phyloP scores from a whole-genome alignment of 2,888 invertebrate genomes.

The Fissipunctia ypsillon region DNA sequence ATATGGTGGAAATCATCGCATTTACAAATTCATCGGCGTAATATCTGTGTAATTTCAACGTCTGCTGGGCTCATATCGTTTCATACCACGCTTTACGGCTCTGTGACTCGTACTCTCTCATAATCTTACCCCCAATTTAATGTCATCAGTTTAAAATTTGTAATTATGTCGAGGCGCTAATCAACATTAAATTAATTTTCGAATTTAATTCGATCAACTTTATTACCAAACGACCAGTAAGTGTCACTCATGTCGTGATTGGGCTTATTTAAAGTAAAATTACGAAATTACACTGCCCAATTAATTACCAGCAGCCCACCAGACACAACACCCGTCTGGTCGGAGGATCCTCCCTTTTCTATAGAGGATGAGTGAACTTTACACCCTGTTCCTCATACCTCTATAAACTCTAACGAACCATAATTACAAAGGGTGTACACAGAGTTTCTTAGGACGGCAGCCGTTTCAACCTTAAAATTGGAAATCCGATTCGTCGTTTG shows the following conservation, averaged over 20 bases:
- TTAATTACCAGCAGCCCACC: too few relatives aligned
- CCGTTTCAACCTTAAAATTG: constrained; percentile 77
- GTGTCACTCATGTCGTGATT: background rate
- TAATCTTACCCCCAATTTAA: constrained; percentile 45
- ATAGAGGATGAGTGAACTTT: too few relatives aligned
- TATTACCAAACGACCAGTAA: background rate
- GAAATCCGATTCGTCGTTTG: constrained; percentile 78
- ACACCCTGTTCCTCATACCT: too few relatives aligned
- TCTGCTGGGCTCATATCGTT: constrained; percentile 59
- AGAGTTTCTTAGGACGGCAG: constrained; percentile 69
- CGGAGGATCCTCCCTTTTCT: too few relatives aligned
- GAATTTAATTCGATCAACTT: background rate
- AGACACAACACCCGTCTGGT: too few relatives aligned
- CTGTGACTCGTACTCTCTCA: constrained; percentile 27
- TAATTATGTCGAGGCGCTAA: background rate
- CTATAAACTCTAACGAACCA: constrained; percentile 66
- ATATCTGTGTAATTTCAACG: constrained; percentile 64
- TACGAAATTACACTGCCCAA: background rate
- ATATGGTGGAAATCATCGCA: constrained; percentile 27
- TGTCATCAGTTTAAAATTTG: constrained; percentile 27
- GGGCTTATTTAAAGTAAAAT: background rate
- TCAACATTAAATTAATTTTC: background rate
- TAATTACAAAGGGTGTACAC: constrained; percentile 70
- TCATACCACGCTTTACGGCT: constrained; percentile 47
- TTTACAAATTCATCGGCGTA: constrained; percentile 50